Conservation (phyloP, 2,888 invertebrate genomes). For the Eupithecia subumbrata region DNA sequence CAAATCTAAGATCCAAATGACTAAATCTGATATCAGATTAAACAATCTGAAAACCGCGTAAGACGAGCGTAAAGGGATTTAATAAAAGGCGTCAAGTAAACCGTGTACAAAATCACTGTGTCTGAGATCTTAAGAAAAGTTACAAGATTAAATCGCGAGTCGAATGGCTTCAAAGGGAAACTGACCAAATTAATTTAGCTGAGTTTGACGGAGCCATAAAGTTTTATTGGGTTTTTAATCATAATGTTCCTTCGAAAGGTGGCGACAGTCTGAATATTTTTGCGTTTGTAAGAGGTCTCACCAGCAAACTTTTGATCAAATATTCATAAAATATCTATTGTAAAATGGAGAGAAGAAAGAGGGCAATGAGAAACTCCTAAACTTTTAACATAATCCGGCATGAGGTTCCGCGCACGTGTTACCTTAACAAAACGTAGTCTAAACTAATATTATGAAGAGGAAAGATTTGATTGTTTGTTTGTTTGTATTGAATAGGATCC, state of each 20-base stretch:
- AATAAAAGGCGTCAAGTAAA: constrained; percentile 23
- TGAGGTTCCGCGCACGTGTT: too few relatives aligned
- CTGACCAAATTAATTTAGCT: constrained; percentile 27
- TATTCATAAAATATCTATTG: neutral
- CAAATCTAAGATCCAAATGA: constrained; percentile 11
- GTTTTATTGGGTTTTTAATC: constrained; percentile 31
- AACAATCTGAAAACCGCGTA: constrained; percentile 17
- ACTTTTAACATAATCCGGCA: too few relatives aligned
- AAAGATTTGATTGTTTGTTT: too few relatives aligned
- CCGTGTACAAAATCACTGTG: constrained; percentile 8
- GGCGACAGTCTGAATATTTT: neutral
- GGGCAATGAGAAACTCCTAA: too few relatives aligned
- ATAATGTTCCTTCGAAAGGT: constrained; percentile 19
- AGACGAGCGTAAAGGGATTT: constrained; percentile 14
- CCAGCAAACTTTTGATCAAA: neutral
- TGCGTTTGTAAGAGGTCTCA: neutral
- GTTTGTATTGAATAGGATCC: too few relatives aligned
- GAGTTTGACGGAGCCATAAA: constrained; percentile 23
- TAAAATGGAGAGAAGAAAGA: too few relatives aligned
- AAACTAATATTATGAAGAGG: too few relatives aligned
- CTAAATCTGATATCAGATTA: constrained; percentile 10
- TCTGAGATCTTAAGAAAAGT: constrained; percentile 22
- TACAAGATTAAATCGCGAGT: constrained; percentile 31
- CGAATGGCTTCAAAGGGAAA: constrained; percentile 28
- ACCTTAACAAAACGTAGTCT: too few relatives aligned